These are phyloP conservation scores for Burhinus oedicnemus DNA, from an alignment of 2,113 vertebrate species.

Conservation along the genomic window DNA sequence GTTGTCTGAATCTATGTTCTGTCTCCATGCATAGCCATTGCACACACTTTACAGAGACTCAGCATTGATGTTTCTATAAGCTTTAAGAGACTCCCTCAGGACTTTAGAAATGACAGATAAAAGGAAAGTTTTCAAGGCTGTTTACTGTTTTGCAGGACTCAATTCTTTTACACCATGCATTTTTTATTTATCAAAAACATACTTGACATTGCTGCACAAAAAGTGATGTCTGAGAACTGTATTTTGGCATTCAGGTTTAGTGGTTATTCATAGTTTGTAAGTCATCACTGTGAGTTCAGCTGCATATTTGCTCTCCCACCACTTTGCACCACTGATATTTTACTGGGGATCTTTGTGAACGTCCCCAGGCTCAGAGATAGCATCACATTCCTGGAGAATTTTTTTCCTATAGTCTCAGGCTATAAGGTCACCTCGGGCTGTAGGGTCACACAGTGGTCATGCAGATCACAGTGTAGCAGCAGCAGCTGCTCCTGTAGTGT, in stretches of 20 bases:
- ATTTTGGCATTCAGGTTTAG: neutral
- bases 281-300: neutral
- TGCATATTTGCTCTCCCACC: neutral
- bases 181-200: neutral
- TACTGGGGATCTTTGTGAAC: neutral
- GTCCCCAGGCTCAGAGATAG: neutral
- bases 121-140: slow-evolving; percentile 6
- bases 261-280: neutral
- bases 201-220: neutral
- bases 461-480: neutral
- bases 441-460: neutral
- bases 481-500: neutral
- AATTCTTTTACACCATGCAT: neutral
- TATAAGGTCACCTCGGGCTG: neutral
- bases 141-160: neutral
- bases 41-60: neutral
- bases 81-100: neutral
- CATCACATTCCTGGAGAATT: neutral
- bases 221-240: neutral
- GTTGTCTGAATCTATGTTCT: neutral
- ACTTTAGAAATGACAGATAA: neutral
- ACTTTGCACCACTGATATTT: neutral
- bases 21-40: neutral
- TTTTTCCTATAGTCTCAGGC: neutral
- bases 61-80: neutral